Conservation (phyloP, 2,113 vertebrate species). For the Cyphomyrus discorhynchus region DNA sequence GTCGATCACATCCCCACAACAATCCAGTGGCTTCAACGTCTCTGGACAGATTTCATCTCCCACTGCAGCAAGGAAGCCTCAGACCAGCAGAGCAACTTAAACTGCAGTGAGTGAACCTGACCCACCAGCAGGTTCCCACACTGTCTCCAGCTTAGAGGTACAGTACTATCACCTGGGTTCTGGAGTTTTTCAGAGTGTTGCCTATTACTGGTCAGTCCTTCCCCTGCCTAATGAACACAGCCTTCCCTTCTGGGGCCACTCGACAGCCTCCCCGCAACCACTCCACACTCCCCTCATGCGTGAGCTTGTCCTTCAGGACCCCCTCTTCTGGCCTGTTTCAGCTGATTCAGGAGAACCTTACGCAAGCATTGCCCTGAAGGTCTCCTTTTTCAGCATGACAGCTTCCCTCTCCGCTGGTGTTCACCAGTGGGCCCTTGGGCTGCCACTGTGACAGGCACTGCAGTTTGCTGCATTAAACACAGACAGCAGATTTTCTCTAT, state of each 20-base stretch:
- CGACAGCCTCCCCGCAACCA: background rate
- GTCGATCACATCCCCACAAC: background rate
- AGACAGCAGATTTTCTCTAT: background rate
- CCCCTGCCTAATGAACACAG: background rate
- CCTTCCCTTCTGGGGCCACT: background rate
- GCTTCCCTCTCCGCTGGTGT: background rate
- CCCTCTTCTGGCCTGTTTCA: background rate
- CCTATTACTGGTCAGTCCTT: background rate
- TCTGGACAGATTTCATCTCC: background rate
- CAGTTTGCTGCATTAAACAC: background rate
- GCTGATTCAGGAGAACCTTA: background rate
- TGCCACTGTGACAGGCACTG: background rate
- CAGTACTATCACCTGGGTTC: background rate
- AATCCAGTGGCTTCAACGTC: background rate
- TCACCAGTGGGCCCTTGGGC: background rate
- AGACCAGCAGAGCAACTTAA: background rate
- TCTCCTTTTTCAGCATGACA: constrained; percentile 1
- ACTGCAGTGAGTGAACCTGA: background rate
- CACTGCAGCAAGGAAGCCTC: background rate
- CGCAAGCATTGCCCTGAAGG: background rate
- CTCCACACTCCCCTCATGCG: background rate
- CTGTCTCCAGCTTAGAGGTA: background rate
- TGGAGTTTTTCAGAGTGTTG: background rate
- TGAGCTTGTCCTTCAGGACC: background rate
- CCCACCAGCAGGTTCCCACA: background rate